These are phyloP conservation scores for Isotomurus palustris DNA, from an alignment of 2,888 invertebrate genomes.

Conservation along the genomic window DNA sequence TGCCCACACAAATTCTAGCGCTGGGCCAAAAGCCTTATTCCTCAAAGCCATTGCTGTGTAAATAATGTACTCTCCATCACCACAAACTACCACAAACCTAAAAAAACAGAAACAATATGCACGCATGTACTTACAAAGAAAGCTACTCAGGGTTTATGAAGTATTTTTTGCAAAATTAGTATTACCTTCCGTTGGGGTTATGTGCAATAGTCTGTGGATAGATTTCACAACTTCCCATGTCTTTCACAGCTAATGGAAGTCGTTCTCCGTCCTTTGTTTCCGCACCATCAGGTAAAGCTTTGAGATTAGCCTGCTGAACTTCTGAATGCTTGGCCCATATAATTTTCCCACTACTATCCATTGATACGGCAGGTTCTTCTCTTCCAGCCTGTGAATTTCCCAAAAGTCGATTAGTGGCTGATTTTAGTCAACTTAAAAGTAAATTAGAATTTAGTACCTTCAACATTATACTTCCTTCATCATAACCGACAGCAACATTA, in stretches of 20 bases:
- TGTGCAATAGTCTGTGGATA: constrained; percentile 98
- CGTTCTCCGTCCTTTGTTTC: constrained; percentile 80
- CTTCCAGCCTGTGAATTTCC: constrained; percentile 63
- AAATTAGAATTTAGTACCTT: constrained; percentile 55
- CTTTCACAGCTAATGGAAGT: constrained; percentile 89
- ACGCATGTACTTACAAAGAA: neutral
- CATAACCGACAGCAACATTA: constrained; percentile 94
- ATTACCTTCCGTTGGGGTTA: constrained; percentile 88
- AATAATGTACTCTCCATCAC: constrained; percentile 99
- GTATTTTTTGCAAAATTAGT: neutral
- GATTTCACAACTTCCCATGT: constrained; percentile 98
- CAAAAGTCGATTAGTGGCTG: neutral
- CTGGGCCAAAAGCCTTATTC: constrained; percentile 97
- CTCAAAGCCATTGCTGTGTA: constrained; percentile 99
- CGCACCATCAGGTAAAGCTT: constrained; percentile 71
- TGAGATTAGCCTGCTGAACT: constrained; percentile 92
- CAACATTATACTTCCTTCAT: constrained; percentile 92
- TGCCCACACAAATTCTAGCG: constrained; percentile 99
- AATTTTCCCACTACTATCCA: constrained; percentile 98
- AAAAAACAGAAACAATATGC: constrained; percentile 3
- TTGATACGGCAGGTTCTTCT: constrained; percentile 98
- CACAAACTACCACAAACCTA: constrained; percentile 88
- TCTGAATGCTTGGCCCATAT: constrained; percentile 99
- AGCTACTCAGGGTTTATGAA: neutral
- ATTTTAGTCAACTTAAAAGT: neutral